Conservation (phyloP, 2,113 vertebrate genomes). For the Cercocebus atys region DNA sequence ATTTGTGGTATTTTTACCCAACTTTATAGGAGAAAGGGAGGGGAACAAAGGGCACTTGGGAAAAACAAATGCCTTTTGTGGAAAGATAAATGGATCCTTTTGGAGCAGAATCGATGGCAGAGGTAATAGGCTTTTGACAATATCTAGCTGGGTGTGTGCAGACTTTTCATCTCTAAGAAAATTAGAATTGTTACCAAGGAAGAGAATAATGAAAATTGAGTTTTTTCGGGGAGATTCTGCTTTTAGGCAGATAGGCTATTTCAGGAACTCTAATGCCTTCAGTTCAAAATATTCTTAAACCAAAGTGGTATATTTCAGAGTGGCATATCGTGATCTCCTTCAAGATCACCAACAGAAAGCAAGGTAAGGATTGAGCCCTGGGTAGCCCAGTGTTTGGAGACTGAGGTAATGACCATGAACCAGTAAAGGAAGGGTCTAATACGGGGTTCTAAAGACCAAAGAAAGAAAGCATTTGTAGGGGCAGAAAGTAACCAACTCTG, state of each 20-base stretch:
- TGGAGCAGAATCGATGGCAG: no score
- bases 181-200: background rate
- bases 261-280: background rate
- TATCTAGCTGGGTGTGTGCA: no score
- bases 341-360: background rate
- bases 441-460: background rate
- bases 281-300: background rate
- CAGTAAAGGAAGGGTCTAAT: accelerated
- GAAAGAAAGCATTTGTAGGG: no score
- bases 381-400: background rate
- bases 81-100: no score
- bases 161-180: no score
- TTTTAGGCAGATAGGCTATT: background rate
- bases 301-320: background rate
- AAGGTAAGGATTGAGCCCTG: background rate
- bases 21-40: no score
- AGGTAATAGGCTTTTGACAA: no score
- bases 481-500: background rate
- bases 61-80: no score
- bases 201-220: no score
- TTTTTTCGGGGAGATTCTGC: background rate
- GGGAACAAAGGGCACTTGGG: no score
- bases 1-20: no score
- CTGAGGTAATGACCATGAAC: background rate
- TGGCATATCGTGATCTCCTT: no score